Base-by-base conservation (phyloP, 2,888 invertebrate genomes). In the Acheta domesticus region DNA sequence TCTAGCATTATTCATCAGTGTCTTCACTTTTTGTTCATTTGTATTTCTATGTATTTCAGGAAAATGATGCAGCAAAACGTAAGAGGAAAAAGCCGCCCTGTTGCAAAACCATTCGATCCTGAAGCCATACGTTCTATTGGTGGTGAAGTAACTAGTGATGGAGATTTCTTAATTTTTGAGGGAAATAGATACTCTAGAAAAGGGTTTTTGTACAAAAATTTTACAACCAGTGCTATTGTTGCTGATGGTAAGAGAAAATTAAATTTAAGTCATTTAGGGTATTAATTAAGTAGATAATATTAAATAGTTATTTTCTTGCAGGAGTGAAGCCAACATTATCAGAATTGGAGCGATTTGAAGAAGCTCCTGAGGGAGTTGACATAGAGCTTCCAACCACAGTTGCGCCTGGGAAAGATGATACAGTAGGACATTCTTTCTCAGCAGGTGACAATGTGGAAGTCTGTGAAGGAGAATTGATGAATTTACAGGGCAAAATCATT, bases 401-500 rank as follows among this genome's bases (percentile, higher is more conserved):
- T 0, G 91, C 91, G 8, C 77, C 80, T 62, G 91, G 92, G 78
- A 93, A 93, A 84, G 94, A 94, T 84, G 90, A 91, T 74, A 89
- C 93, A 14, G 87, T 90, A 0, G 89, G 89, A 3, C 98, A 98
- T 87, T 95, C 94, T 1, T 97, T 99, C 86, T 95, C 96, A 0
- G 95, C 97, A 86, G 99, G 99, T 0, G 99, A 99, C 86, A 96
- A 97, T 85, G 98, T 99, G 1, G 98, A 98, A 89, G 99, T 99
- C 1, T 93, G 93, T 83, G 94, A 97, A 77, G 99, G 99, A 62
- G 99, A 99, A 88, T 92, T 99, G 89, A 94, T 97, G 83, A 96
- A 99, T 87, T 90, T 99, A 81, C 97, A 97, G 87, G 99, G 99
- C 78, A 95, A 96, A 88, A 96, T 99, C 84, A 92, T 98, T 78